These are phyloP conservation scores for Strigops habroptila DNA, from an alignment of 2,113 vertebrate genomes.

Conservation along the genomic window DNA sequence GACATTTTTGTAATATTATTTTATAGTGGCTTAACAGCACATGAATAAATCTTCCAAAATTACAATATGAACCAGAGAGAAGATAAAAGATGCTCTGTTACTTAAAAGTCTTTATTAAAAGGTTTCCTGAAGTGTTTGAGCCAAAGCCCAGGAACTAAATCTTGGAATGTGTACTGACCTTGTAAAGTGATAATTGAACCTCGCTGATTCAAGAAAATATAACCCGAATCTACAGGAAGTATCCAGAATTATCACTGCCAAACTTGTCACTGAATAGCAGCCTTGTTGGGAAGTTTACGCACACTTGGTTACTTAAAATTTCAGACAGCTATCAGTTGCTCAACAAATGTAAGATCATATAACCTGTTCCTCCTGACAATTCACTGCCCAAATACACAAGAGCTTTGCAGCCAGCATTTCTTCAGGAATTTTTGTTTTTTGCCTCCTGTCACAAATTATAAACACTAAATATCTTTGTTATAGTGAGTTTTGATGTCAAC, in stretches of 20 bases:
- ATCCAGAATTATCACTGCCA: background rate
- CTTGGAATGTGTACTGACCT: background rate
- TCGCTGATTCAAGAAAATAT: background rate
- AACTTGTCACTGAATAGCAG: background rate
- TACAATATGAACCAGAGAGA: background rate
- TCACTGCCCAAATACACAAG: background rate
- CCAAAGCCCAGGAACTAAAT: background rate
- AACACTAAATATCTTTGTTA: conserved; percentile 3
- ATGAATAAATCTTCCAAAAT: background rate
- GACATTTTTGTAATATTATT: background rate
- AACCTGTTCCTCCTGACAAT: background rate
- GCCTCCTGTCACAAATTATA: conserved; percentile 1
- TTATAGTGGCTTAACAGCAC: background rate
- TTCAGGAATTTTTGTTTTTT: background rate
- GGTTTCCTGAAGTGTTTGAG: background rate
- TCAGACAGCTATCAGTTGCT: background rate
- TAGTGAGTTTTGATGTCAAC: background rate
- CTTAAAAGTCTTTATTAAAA: background rate
- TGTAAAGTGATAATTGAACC: background rate
- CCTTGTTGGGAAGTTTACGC: background rate
- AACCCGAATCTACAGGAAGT: background rate
- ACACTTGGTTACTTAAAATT: background rate
- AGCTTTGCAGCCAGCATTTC: background rate
- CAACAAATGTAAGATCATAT: background rate
- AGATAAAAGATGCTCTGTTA: background rate